Evolutionary conservation across 2,113 vertebrate genomes (phyloP), one percentile per base, ranked within the genome.

Genomic region (Gulo gulo): DNA sequence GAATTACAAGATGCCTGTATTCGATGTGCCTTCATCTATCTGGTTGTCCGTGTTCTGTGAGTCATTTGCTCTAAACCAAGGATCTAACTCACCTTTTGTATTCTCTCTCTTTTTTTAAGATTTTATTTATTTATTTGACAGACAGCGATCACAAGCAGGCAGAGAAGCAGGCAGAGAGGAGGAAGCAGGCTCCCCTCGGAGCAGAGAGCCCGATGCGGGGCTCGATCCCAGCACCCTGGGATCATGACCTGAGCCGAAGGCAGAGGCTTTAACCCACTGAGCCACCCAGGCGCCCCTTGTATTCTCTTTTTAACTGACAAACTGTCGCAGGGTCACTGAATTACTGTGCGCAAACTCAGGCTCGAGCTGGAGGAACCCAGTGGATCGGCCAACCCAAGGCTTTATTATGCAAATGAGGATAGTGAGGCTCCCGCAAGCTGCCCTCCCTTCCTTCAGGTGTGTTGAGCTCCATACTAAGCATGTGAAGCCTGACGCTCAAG

Each of bases 381-480:
- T 0, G 18, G 29, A 2, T 23, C 10, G 1, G 21, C 34, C 15
- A 73, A 26, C 4, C n/a, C 50, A 23, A 21, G 7, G 5, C 24
- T 52, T 36, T 15, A 4, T 13, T 1, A 12, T 4, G 39, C 15
- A 7, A 14, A 26, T 4, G 24, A 74, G 39, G 74, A 26, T 7
- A 4, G 2, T 0, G 42, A 57, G 94, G 29, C 16, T 9, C 45
- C 4, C 21, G 0, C 2, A 11, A 2, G 23, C 16, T 0, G 0
- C 16, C 4, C 3, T 24, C 29, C 76, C 1, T 4, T 50, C 63
- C 26, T 20, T 45, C 52, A 3, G 11, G 29, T 12, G 21, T 3
- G 29, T 4, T 45, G 21, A 71, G 29, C 34, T 55, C 12, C 2
- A 29, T 9, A 18, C 31, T 13, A 31, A 26, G 50, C 4, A 20